Percentiles rank a stretch among this genome's conserved stretches.
These are phyloP conservation scores for Macaria liturata DNA, from an alignment of 2,888 invertebrate genomes.

Conservation along the genomic window DNA sequence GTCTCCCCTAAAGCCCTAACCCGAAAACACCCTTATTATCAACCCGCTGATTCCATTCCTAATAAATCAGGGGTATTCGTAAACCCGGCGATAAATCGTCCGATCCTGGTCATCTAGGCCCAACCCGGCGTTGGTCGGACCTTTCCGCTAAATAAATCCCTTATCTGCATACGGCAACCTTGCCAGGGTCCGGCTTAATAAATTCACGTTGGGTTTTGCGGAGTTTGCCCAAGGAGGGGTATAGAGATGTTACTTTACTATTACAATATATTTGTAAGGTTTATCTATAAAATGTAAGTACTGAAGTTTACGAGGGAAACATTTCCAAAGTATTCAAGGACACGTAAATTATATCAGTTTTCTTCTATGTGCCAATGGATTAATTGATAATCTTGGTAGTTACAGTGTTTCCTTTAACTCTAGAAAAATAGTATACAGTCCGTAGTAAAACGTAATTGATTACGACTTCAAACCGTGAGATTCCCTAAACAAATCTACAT, in stretches of 20 bases:
- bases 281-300: no score
- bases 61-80: conserved; percentile 78
- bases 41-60: conserved; percentile 66
- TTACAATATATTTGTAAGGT: background rate
- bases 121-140: conserved; percentile 79
- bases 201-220: conserved; percentile 81
- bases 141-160: conserved; percentile 84
- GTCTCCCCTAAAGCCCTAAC: conserved; percentile 2
- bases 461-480: no score
- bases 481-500: no score
- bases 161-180: conserved; percentile 84
- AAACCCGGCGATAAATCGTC: conserved; percentile 80
- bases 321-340: no score
- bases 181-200: conserved; percentile 83
- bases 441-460: no score
- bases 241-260: conserved; percentile 48
- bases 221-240: conserved; percentile 60
- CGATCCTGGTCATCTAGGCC: conserved; percentile 81
- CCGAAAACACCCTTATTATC: conserved; percentile 55
- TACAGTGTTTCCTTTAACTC: no score
- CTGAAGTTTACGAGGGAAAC: no score
- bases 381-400: no score
- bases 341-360: no score
- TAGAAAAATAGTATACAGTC: no score
- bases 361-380: no score